Base-by-base conservation (phyloP, 2,797 vertebrate species). In the Hyperoplus immaculatus region DNA sequence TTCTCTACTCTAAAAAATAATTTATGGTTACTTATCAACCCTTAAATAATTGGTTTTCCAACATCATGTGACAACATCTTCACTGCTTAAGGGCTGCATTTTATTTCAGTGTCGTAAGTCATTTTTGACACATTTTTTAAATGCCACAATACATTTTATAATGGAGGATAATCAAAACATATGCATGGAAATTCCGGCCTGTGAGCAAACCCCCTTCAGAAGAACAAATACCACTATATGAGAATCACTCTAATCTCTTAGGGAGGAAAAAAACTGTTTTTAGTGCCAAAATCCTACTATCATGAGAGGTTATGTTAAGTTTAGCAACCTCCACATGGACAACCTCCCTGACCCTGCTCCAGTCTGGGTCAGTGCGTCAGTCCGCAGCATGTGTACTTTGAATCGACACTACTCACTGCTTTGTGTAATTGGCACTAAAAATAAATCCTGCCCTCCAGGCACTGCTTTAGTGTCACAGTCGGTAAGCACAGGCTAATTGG, bases 341-440 rank as follows among this genome's bases (percentile, higher is more conserved):
- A 72, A 68, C 61, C 71, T 56, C 73, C 65, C 59, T 56, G 57
- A 66, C 55, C 53, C 41, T 15, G 60, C 65, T 66, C 57, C 43
- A 18, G 73, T 51, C 59, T 72, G 54, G 63, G 75, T 80, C 75
- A 73, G 62, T 8, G 21, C 57, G 11, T 49, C 13, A 58, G 38
- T 73, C 72, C 60, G 29, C 49, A 63, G 59, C 55, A 65, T 81
- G 75, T 69, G 45, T 87, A 75, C 69, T 80, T 82, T 82, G 63
- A 77, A 77, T 84, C 85, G 84, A 77, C 75, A 77, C 64, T 51
- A 63, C 70, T 80, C 58, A 9, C 64, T 69, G 79, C 66, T 76
- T 85, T 77, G 69, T 85, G 76, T 87, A 78, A 78, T 69, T 71
- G 81, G 29, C 74, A 69, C 86, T 83, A 83, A 86, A 87, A 86